phyloP scores from a whole-genome alignment of 1,140 invertebrate genomes.

The Drosophila busckii region DNA sequence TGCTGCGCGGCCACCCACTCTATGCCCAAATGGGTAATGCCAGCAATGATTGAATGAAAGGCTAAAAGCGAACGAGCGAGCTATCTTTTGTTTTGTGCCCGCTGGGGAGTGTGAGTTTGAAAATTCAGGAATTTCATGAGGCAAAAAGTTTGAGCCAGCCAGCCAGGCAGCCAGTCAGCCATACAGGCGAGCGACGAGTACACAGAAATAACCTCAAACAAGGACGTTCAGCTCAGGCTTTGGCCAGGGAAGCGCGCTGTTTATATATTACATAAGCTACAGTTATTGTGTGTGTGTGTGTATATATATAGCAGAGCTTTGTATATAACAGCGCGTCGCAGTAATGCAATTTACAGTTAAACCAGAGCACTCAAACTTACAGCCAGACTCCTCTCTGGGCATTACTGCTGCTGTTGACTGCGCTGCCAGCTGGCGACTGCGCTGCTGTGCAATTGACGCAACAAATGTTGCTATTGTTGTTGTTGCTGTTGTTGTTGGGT shows the following conservation, averaged over 20 bases:
- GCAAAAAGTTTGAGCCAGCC: constrained; percentile 22
- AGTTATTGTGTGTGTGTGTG: no score
- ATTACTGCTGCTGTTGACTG: constrained; percentile 27
- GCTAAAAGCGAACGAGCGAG: constrained; percentile 68
- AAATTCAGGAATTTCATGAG: constrained; percentile 53
- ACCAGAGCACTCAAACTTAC: neutral
- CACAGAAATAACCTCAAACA: constrained; percentile 75
- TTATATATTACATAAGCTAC: constrained; percentile 60
- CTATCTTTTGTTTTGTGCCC: no score
- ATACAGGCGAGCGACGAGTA: constrained; percentile 17
- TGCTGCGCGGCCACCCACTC: constrained; percentile 9
- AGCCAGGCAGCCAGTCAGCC: constrained; percentile 2
- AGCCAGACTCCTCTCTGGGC: neutral
- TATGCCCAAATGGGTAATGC: constrained; percentile 5
- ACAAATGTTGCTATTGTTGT: constrained; percentile 49
- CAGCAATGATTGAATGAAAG: constrained; percentile 70
- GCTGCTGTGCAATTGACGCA: constrained; percentile 26
- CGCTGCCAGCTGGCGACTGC: constrained; percentile 8
- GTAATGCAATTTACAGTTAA: constrained; percentile 69
- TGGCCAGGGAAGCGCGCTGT: neutral
- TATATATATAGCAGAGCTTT: no score
- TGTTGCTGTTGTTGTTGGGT: constrained; percentile 11
- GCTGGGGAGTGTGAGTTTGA: no score
- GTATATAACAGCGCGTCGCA: constrained; percentile 36
- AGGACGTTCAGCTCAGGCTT: constrained; percentile 51